These are phyloP conservation scores for Drosophila longiperda DNA, from an alignment of 2,888 invertebrate genomes.

Conservation along the genomic window DNA sequence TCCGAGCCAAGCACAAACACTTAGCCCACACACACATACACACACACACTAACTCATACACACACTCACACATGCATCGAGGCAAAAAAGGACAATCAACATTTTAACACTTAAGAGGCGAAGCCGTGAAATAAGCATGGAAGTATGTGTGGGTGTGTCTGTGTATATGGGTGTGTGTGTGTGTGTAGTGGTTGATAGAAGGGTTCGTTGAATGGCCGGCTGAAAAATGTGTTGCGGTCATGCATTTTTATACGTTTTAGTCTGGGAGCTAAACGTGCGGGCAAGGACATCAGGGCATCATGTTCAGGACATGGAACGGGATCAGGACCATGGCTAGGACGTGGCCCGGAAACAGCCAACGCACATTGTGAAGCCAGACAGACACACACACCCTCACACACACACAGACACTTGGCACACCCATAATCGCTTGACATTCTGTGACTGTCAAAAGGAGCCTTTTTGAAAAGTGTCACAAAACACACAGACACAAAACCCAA, in stretches of 20 bases:
- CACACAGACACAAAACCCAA: background rate
- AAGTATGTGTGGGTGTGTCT: conserved; percentile 13
- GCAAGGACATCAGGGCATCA: conserved; percentile 40
- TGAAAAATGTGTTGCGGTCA: conserved; percentile 79
- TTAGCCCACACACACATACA: conserved; percentile 46
- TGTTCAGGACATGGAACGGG: conserved; percentile 32
- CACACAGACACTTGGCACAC: conserved; percentile 6
- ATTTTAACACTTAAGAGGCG: conserved; percentile 76
- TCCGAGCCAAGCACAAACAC: conserved; percentile 69
- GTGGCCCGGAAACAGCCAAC: conserved; percentile 48
- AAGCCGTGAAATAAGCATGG: conserved; percentile 55
- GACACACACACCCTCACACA: conserved; percentile 5
- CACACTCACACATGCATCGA: conserved; percentile 20
- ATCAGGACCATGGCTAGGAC: conserved; percentile 20
- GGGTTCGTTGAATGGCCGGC: conserved; percentile 45
- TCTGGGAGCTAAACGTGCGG: conserved; percentile 45
- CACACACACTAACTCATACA: conserved; percentile 17
- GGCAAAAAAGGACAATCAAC: conserved; percentile 78
- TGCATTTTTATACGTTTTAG: conserved; percentile 72
- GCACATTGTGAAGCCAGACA: conserved; percentile 20
- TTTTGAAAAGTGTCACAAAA: conserved; percentile 38
- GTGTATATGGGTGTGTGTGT: background rate
- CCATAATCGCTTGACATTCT: conserved; percentile 64
- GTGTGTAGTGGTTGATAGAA: conserved; percentile 12
- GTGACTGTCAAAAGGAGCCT: conserved; percentile 54